Evolutionary conservation across 2,797 vertebrate species (phyloP).

Genomic region (Anniella stebbinsi): DNA sequence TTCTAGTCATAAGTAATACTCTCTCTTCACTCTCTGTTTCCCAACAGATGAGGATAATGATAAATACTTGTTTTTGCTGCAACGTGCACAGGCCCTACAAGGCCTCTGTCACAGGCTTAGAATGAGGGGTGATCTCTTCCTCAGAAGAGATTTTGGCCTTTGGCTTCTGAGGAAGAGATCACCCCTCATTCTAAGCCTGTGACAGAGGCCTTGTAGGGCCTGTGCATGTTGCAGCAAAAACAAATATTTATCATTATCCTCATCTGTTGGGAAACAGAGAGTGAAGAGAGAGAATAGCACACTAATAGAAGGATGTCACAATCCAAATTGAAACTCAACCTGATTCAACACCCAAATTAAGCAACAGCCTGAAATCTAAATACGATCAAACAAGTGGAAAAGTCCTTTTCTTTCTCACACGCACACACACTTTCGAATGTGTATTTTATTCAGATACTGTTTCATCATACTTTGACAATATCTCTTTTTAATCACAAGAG

Average conservation of each 20-base stretch:
- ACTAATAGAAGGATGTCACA: conserved; percentile 18
- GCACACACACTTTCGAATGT: not conserved
- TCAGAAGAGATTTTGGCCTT: too few species aligned
- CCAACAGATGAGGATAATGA: not conserved
- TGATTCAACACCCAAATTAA: not conserved
- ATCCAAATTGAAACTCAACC: conserved; percentile 21
- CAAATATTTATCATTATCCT: conserved; percentile 18
- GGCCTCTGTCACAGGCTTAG: not conserved
- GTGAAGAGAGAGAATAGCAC: not conserved
- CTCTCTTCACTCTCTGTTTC: not conserved
- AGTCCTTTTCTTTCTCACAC: not conserved
- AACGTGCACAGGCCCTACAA: not conserved
- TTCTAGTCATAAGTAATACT: not conserved
- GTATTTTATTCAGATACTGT: not conserved
- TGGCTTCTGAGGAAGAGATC: not conserved
- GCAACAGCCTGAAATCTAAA: conserved; percentile 3
- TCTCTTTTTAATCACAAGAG: conserved; percentile 73
- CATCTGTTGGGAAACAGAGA: not conserved
- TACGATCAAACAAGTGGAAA: conserved; percentile 25
- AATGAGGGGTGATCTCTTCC: not conserved
- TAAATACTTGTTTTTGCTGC: conserved; percentile 7
- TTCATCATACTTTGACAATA: conserved; percentile 17
- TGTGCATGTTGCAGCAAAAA: not conserved
- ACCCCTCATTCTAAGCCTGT: not conserved
- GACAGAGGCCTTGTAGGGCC: not conserved